Percentiles rank a stretch among this genome's conserved stretches.
These are phyloP conservation scores for Lasioglossum leucozonium DNA, from an alignment of 2,888 invertebrate species.

Conservation along the genomic window DNA sequence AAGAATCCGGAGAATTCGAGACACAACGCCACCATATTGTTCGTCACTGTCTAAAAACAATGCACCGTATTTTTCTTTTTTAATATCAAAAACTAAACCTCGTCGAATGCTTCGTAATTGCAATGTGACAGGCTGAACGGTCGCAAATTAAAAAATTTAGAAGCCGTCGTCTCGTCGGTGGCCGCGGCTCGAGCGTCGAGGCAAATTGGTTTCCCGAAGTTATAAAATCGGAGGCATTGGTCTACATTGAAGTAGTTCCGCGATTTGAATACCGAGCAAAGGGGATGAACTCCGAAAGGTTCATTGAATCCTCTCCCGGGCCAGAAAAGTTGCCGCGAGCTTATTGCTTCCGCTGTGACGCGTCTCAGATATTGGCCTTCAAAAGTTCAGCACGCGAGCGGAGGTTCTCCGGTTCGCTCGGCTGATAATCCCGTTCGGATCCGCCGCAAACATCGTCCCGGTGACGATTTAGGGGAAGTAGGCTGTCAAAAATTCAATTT, in stretches of 20 bases:
- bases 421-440: not conserved
- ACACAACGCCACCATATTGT: not conserved
- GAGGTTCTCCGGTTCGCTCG: not conserved
- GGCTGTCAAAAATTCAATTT: not conserved
- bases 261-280: slow-evolving; percentile 30
- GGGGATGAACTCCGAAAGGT: slow-evolving; percentile 6
- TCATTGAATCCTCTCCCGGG: slow-evolving; percentile 14
- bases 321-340: not conserved
- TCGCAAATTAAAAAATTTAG: not conserved
- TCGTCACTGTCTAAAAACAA: too few species aligned
- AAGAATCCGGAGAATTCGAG: slow-evolving; percentile 7
- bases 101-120: not conserved
- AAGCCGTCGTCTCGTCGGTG: not conserved
- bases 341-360: not conserved
- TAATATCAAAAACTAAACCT: not conserved
- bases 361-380: not conserved
- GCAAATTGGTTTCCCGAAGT: not conserved
- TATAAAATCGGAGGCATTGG: not conserved
- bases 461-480: not conserved
- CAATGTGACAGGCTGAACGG: not conserved
- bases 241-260: not conserved
- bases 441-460: not conserved
- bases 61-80: too few species aligned
- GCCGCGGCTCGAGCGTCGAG: not conserved
- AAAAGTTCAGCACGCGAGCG: not conserved